phyloP scores from a whole-genome alignment of 2,113 vertebrate genomes.

The Podarcis muralis region DNA sequence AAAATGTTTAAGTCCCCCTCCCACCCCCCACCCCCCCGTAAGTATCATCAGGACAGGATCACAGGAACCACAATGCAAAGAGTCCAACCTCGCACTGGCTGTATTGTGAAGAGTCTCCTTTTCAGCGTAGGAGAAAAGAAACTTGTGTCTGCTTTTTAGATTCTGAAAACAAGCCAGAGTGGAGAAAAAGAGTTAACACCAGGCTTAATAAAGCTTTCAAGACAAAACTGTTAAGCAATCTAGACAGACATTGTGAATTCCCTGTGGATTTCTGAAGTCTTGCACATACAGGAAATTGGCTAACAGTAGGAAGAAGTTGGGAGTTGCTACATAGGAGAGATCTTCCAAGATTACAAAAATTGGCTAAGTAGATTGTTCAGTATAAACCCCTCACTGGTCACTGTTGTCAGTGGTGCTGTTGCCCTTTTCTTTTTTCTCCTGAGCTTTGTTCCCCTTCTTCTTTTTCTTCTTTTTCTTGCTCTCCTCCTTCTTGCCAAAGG shows the following conservation, averaged over 20 bases:
- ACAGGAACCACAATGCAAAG: conserved; percentile 80
- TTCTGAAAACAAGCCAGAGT: conserved; percentile 84
- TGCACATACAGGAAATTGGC: conserved; percentile 73
- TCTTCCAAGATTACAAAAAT: conserved; percentile 82
- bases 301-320: conserved; percentile 74
- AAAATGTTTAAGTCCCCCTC: conserved; percentile 69
- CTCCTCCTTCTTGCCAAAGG: conserved; percentile 98
- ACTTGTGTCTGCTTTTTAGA: conserved; percentile 86
- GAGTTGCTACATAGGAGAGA: conserved; percentile 82
- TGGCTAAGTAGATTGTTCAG: conserved; percentile 78
- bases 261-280: conserved; percentile 78
- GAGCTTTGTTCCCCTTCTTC: conserved; percentile 96
- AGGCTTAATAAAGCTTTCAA: conserved; percentile 84
- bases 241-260: conserved; percentile 80
- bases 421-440: conserved; percentile 96
- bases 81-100: conserved; percentile 83
- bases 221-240: conserved; percentile 82
- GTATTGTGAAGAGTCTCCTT: conserved; percentile 81
- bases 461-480: conserved; percentile 99
- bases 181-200: conserved; percentile 85
- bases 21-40: conserved; percentile 50
- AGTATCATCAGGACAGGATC: conserved; percentile 83
- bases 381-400: conserved; percentile 85
- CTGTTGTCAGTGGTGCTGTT: conserved; percentile 90
- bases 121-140: conserved; percentile 83